A percentile compares a stretch with the other conserved stretches of the same genome.
These are phyloP conservation scores for Eulacestoma nigropectus DNA, from an alignment of 2,113 vertebrate genomes.

Conservation along the genomic window DNA sequence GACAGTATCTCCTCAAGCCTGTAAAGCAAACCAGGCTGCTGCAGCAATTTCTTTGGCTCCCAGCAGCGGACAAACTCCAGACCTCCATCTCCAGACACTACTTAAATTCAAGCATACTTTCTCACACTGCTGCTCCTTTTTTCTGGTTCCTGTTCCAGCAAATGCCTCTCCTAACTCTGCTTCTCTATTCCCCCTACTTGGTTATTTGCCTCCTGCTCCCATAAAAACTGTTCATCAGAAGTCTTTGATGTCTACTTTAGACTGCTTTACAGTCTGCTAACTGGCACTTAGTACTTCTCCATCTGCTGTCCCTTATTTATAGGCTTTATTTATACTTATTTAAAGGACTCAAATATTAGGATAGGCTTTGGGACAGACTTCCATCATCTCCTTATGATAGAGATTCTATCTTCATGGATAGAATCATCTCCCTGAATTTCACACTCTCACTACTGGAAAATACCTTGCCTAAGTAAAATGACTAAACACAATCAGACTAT, in stretches of 20 bases:
- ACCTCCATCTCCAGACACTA: not conserved
- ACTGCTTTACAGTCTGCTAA: not conserved
- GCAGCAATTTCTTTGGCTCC: not conserved
- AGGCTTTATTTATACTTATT: not conserved
- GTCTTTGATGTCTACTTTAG: no score
- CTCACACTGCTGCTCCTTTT: not conserved
- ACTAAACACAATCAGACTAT: not conserved
- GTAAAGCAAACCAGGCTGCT: not conserved
- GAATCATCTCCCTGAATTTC: not conserved
- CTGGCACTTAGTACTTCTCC: not conserved
- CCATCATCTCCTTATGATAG: not conserved
- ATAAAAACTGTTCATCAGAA: not conserved
- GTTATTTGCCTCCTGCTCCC: not conserved
- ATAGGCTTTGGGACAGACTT: not conserved
- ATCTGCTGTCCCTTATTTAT: not conserved
- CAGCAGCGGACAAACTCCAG: not conserved
- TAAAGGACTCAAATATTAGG: not conserved
- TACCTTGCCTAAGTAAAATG: not conserved
- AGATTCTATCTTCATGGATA: not conserved
- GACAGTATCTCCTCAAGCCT: not conserved
- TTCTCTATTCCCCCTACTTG: not conserved
- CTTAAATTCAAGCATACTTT: not conserved
- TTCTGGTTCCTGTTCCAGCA: not conserved
- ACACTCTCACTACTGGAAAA: not conserved
- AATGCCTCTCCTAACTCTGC: not conserved